Conservation (phyloP, 1,140 invertebrate species). For the Drosophila navojoa region DNA sequence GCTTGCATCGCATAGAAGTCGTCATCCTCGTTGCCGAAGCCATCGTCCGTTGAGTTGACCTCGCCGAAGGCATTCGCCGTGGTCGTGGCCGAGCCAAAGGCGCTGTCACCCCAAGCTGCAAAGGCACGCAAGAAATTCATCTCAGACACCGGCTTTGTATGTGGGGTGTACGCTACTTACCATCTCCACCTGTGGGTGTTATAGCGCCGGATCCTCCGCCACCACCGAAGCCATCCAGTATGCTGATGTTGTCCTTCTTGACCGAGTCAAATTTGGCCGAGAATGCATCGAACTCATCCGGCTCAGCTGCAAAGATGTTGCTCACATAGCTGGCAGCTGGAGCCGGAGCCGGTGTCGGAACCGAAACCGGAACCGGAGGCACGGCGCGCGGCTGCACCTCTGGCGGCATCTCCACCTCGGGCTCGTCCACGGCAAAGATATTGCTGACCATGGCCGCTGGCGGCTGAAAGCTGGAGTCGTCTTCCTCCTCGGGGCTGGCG, state of each 20-base stretch:
- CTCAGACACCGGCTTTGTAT: background rate
- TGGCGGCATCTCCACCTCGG: slow-evolving; percentile 47
- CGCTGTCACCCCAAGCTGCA: slow-evolving; percentile 82
- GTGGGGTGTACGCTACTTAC: slow-evolving; percentile 35
- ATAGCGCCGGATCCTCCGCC: slow-evolving; percentile 72
- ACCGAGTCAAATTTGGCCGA: slow-evolving; percentile 93
- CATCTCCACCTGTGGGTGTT: slow-evolving; percentile 78
- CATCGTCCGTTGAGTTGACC: slow-evolving; percentile 83
- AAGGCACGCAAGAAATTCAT: background rate
- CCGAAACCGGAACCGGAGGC: background rate
- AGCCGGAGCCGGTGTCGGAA: no score
- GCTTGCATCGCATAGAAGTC: slow-evolving; percentile 92
- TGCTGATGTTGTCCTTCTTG: slow-evolving; percentile 85
- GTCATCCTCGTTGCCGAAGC: slow-evolving; percentile 91
- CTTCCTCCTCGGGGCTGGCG: slow-evolving; percentile 83
- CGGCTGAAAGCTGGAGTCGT: slow-evolving; percentile 60
- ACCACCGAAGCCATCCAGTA: slow-evolving; percentile 84
- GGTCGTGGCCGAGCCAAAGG: slow-evolving; percentile 65
- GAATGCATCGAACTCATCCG: slow-evolving; percentile 92
- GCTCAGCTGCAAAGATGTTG: slow-evolving; percentile 81
- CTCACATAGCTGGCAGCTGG: slow-evolving; percentile 46
- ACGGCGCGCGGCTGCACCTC: slow-evolving; percentile 21
- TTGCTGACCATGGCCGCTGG: slow-evolving; percentile 62
- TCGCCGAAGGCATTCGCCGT: slow-evolving; percentile 85
- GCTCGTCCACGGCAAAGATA: slow-evolving; percentile 78